Base-by-base conservation (phyloP, 2,113 vertebrate genomes). In the Cariama cristata region DNA sequence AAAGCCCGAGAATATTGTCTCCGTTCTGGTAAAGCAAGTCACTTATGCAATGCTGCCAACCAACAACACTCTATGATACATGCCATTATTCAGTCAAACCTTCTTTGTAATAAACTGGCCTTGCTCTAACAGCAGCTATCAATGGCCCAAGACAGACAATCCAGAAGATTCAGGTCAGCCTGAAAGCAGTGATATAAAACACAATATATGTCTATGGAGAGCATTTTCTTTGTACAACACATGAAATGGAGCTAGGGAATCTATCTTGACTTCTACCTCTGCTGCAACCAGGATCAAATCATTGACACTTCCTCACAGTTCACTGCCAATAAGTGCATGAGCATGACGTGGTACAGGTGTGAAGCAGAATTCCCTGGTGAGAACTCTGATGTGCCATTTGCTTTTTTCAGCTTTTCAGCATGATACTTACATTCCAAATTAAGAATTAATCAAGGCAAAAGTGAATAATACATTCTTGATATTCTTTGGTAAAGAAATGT, bases 401-500 rank as follows among this genome's bases (percentile, higher is more conserved):
- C 5, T 60, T 83, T 79, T 73, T 44, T 35, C 42, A 88, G 38
- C 26, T 90, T 88, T 81, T 79, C 2, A 8, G 23, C 47, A 47
- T 14, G 5, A 68, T 88, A 66, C 2, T 2, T 26, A 33, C 11
- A 33, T 66, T 93, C 42, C 42, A 85, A 94, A 94, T 62, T 60
- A 88, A 76, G 35, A 91, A 53, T n/a, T 50, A 45, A 87, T 67
- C 33, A 87, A 71, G 52, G 74, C 23, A 87, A 62, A 93, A 88
- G 38, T 40, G 19, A 93, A 45, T 42, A 95, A 71, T 67, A 22
- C 6, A 45, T 75, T 88, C 26, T 30, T 62, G 4, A 32, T 49
- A 69, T 14, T 53, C 35, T 79, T 80, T 56, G 11, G 4, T 33
- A 89, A 9, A 67, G 28, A 86, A 80, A 95, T 2, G 2, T n/a